Evolutionary conservation across 2,113 vertebrate genomes (phyloP).

Genomic region (Dipodomys ordii): DNA sequence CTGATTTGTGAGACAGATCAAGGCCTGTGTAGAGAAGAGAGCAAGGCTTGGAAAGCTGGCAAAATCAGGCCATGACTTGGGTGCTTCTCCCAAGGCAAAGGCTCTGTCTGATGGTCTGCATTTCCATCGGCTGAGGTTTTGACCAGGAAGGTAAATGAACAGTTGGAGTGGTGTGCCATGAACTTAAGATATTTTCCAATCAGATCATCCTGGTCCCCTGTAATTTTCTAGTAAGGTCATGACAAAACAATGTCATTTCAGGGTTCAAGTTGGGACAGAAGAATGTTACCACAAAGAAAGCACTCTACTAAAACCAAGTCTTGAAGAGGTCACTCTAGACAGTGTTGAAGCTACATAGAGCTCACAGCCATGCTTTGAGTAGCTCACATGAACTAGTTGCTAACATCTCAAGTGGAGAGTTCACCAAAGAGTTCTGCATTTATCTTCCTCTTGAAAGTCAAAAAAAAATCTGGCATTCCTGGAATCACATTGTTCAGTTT

Average conservation of each 20-base stretch:
- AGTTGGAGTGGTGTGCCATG: background rate
- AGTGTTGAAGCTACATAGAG: background rate
- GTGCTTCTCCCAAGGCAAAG: too few species aligned
- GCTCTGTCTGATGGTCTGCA: background rate
- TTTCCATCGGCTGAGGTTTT: background rate
- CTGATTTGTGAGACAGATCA: background rate
- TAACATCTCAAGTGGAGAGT: background rate
- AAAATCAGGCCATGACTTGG: background rate
- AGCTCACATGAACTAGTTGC: too few species aligned
- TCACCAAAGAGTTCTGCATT: background rate
- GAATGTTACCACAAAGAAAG: background rate
- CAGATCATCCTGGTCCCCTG: background rate
- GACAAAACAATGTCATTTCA: background rate
- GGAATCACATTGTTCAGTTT: background rate
- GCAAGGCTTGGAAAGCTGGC: background rate
- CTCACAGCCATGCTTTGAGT: background rate
- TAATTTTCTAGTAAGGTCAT: background rate
- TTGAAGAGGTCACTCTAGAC: too few species aligned
- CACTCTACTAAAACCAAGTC: background rate
- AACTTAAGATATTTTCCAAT: background rate
- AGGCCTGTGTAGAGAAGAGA: background rate
- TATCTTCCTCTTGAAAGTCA: background rate
- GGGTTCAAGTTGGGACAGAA: background rate
- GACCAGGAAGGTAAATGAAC: too few species aligned
- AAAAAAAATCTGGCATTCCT: background rate